phyloP scores from a whole-genome alignment of 2,888 invertebrate genomes.

The Pilophorus perplexus region DNA sequence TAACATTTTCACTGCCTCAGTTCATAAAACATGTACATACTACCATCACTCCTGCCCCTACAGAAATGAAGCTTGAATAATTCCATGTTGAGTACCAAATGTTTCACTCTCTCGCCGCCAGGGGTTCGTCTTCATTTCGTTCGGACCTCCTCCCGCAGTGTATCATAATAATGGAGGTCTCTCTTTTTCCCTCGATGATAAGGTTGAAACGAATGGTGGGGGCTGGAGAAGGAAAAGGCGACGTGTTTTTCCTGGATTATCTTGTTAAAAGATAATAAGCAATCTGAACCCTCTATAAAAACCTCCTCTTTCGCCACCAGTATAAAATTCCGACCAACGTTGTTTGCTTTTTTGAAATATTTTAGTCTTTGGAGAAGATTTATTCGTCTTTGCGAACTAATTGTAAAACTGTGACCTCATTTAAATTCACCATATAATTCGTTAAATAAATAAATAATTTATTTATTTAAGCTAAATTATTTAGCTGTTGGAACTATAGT shows the following conservation, averaged over 20 bases:
- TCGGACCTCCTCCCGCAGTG: neutral
- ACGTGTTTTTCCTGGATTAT: neutral
- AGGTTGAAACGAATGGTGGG: no score
- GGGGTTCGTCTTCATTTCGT: conserved; percentile 8
- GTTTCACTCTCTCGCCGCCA: neutral
- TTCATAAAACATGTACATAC: conserved; percentile 11
- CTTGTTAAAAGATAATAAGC: neutral
- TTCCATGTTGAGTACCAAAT: neutral
- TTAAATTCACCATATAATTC: no score
- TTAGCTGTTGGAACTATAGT: no score
- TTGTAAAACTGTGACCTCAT: no score
- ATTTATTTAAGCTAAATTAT: no score
- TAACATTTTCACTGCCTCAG: no score
- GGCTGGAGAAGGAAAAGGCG: no score
- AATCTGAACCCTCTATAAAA: neutral
- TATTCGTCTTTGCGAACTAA: no score
- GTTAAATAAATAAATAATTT: no score
- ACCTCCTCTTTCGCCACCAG: neutral
- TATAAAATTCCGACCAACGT: no score
- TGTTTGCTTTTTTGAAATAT: no score
- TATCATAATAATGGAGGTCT: conserved; percentile 7
- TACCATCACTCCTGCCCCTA: neutral
- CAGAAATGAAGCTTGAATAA: conserved; percentile 20
- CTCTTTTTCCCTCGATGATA: neutral
- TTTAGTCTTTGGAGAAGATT: no score